Evolutionary conservation across 2,113 vertebrate species (phyloP).

Genomic region (Sinocyclocheilus grahami): DNA sequence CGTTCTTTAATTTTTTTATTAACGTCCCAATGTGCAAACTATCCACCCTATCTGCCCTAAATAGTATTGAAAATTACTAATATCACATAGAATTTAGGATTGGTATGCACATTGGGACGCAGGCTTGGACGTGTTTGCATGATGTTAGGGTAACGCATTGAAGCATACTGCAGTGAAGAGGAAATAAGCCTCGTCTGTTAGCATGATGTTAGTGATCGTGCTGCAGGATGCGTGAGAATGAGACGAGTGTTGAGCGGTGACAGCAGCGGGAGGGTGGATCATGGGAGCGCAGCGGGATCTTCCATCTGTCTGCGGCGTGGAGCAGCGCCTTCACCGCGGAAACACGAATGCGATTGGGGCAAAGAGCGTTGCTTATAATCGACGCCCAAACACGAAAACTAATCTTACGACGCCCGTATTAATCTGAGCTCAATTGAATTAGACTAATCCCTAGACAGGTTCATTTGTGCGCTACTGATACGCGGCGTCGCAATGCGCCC

Average conservation of each 20-base stretch:
- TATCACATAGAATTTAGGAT: too few species aligned
- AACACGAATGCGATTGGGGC: neutral
- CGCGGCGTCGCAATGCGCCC: neutral
- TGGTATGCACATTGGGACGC: too few species aligned
- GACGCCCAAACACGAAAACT: neutral
- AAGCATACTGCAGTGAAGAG: too few species aligned
- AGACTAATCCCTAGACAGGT: neutral
- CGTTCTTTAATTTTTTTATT: neutral
- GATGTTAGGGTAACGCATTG: neutral
- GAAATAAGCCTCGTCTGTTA: neutral
- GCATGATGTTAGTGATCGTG: neutral
- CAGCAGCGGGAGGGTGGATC: neutral
- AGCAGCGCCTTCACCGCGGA: slow-evolving; percentile 22
- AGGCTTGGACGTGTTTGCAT: neutral
- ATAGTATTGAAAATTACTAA: too few species aligned
- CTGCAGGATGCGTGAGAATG: neutral
- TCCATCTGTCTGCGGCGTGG: slow-evolving; percentile 39
- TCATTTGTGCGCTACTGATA: neutral
- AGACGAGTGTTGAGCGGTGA: neutral
- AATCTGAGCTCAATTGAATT: neutral
- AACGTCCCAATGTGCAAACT: too few species aligned
- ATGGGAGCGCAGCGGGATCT: slow-evolving; percentile 17
- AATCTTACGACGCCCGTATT: neutral
- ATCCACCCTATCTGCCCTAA: too few species aligned
- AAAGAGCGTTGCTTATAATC: neutral